These are phyloP conservation scores for Kryptopterus vitreolus DNA, from an alignment of 2,797 vertebrate species.

Conservation along the genomic window DNA sequence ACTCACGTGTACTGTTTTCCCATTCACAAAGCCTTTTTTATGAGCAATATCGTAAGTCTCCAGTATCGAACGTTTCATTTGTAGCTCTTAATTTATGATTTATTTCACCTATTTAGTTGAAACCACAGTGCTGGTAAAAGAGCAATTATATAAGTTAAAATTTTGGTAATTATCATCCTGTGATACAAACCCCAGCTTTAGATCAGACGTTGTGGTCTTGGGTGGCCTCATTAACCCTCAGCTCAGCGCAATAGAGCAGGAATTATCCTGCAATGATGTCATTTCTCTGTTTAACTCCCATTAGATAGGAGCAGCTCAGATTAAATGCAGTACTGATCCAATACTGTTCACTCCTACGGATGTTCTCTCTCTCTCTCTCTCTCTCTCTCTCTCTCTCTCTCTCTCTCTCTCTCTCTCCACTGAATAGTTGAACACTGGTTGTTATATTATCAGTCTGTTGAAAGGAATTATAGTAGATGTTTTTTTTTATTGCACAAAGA, in stretches of 20 bases:
- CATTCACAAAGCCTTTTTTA: too few species aligned
- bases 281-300: conserved; percentile 42
- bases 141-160: background rate
- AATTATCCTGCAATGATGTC: conserved; percentile 37
- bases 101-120: background rate
- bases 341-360: background rate
- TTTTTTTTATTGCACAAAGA: too few species aligned
- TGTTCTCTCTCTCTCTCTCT: too few species aligned
- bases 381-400: too few species aligned
- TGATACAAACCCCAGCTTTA: background rate
- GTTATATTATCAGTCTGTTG: too few species aligned
- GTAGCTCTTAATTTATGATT: background rate
- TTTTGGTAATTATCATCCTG: background rate
- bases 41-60: too few species aligned
- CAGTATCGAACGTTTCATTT: too few species aligned
- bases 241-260: conserved; percentile 1
- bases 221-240: conserved; percentile 18
- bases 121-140: background rate
- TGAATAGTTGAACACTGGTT: too few species aligned
- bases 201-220: background rate
- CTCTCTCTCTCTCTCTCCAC: too few species aligned
- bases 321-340: conserved; percentile 22
- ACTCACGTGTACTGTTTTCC: too few species aligned
- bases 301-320: conserved; percentile 31
- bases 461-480: too few species aligned